Evolutionary conservation across 1,140 invertebrate genomes (phyloP).

Genomic region (Goniozus legneri): DNA sequence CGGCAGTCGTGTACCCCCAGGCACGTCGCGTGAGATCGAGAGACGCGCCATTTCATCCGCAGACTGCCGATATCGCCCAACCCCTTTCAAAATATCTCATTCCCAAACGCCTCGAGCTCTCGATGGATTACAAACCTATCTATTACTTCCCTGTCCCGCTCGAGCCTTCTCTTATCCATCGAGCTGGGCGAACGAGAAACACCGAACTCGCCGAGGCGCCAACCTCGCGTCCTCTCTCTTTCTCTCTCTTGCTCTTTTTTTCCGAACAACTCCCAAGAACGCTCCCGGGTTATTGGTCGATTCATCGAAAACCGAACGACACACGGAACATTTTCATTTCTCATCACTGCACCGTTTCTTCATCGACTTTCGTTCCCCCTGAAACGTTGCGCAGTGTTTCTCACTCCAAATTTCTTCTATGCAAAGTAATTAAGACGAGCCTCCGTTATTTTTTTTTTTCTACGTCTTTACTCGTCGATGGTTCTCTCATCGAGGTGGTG

Average conservation of each 20-base stretch:
- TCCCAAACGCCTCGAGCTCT: conserved; percentile 50
- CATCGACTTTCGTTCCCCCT: too few species aligned
- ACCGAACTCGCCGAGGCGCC: conserved; percentile 32
- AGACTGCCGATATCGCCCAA: conserved; percentile 53
- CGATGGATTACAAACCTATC: conserved; percentile 57
- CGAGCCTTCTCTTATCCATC: conserved; percentile 7
- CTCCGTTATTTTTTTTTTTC: too few species aligned
- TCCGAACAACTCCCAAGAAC: conserved; percentile 2
- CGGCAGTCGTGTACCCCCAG: conserved; percentile 41
- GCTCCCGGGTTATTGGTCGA: too few species aligned
- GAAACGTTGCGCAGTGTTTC: too few species aligned
- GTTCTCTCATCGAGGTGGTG: too few species aligned
- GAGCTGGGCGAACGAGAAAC: conserved; percentile 27
- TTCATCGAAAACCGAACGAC: conserved; percentile 2
- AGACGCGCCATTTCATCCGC: conserved; percentile 52
- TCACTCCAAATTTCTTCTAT: too few species aligned
- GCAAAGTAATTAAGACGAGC: too few species aligned
- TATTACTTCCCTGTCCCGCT: conserved; percentile 51
- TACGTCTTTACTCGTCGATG: too few species aligned
- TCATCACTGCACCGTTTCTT: too few species aligned
- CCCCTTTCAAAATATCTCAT: conserved; percentile 54
- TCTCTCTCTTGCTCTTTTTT: conserved; percentile 9
- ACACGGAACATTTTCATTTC: too few species aligned
- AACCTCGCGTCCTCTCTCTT: conserved; percentile 2
- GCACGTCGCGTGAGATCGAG: conserved; percentile 49